Percentiles rank a stretch among this genome's conserved stretches.
phyloP scores from a whole-genome alignment of 2,888 invertebrate species.

The Heliothis peltigera region DNA sequence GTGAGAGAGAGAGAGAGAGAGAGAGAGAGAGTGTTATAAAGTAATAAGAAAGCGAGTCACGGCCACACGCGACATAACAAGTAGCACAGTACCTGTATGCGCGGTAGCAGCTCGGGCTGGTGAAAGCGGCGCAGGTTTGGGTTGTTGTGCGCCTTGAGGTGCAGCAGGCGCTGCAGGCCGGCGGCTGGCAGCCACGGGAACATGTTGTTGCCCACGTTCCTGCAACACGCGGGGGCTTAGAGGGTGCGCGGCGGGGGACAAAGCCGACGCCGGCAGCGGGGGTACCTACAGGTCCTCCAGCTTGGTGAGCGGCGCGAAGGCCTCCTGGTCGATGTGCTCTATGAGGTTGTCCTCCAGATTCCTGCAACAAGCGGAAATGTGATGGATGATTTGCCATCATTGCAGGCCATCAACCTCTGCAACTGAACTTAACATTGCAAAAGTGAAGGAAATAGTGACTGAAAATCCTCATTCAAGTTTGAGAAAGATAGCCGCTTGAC shows the following conservation, averaged over 20 bases:
- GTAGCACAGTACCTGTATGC: slow-evolving; percentile 90
- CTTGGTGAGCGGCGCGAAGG: slow-evolving; percentile 94
- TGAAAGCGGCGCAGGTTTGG: slow-evolving; percentile 96
- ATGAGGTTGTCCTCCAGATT: slow-evolving; percentile 97
- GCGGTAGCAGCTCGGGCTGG: slow-evolving; percentile 95
- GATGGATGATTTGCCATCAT: too few species aligned
- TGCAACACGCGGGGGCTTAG: slow-evolving; percentile 75
- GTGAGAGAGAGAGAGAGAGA: too few species aligned
- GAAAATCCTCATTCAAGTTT: too few species aligned
- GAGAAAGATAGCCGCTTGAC: too few species aligned
- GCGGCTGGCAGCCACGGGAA: slow-evolving; percentile 95
- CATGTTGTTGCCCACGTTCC: slow-evolving; percentile 97
- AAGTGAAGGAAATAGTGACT: too few species aligned
- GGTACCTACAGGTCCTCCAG: slow-evolving; percentile 96
- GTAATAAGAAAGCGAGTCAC: too few species aligned
- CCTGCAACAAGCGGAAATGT: slow-evolving; percentile 91
- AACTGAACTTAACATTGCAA: too few species aligned
- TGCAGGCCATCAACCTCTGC: too few species aligned
- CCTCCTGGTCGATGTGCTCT: slow-evolving; percentile 94
- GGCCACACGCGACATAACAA: too few species aligned
- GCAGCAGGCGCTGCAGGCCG: slow-evolving; percentile 94
- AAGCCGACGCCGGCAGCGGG: not conserved
- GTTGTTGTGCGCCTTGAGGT: slow-evolving; percentile 98
- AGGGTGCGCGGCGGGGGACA: not conserved
- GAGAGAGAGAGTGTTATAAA: too few species aligned